Conservation (phyloP, 2,888 invertebrate genomes). For the Abscondita cerata region DNA sequence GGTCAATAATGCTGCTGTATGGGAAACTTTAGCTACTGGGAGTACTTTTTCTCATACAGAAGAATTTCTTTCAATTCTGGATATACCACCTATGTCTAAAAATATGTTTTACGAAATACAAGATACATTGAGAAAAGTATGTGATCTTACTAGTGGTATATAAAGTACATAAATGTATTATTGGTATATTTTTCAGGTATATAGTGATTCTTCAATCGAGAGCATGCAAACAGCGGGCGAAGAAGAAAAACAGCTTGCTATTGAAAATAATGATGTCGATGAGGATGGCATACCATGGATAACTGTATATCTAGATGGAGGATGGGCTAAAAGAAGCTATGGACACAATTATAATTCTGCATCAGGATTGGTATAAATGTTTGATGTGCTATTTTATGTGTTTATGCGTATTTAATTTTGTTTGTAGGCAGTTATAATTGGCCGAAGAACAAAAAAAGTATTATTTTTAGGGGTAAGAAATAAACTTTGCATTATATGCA, state of each 20-base stretch:
- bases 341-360: conserved; percentile 7
- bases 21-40: conserved; percentile 9
- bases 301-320: too few relatives aligned
- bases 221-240: background rate
- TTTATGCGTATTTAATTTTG: background rate
- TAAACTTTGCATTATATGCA: background rate
- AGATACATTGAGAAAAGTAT: background rate
- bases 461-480: too few relatives aligned
- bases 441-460: too few relatives aligned
- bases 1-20: background rate
- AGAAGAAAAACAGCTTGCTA: background rate
- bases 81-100: conserved; percentile 11
- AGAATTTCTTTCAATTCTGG: background rate
- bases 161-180: background rate
- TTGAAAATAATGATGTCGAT: too few relatives aligned
- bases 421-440: conserved; percentile 1
- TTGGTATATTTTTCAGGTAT: background rate
- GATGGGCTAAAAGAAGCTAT: too few relatives aligned
- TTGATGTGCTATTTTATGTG: background rate
- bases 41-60: background rate
- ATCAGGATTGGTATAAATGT: conserved; percentile 7
- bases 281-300: too few relatives aligned
- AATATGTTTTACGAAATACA: conserved; percentile 12
- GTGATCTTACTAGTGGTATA: background rate
- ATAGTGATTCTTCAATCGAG: background rate